Evolutionary conservation across 1,140 invertebrate species (phyloP).

Genomic region (Danaus plexippus): DNA sequence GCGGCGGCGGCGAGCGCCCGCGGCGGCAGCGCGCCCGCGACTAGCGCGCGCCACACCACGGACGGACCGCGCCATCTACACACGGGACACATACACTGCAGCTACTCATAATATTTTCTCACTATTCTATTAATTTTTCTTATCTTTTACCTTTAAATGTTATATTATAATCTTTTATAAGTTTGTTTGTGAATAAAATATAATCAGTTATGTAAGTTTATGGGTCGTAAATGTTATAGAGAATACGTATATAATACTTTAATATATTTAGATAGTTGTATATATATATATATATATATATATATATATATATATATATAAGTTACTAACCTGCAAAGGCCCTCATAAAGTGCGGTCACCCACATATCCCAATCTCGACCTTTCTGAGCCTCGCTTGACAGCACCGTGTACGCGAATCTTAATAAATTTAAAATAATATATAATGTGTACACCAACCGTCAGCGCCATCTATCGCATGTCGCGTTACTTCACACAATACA

Average conservation of each 20-base stretch:
- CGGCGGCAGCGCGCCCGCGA: slow-evolving; percentile 30
- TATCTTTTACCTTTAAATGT: too few species aligned
- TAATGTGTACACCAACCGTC: too few species aligned
- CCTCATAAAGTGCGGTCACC: slow-evolving; percentile 34
- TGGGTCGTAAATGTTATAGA: too few species aligned
- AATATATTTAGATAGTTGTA: too few species aligned
- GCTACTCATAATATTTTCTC: too few species aligned
- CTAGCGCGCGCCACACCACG: slow-evolving; percentile 41
- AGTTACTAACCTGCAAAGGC: slow-evolving; percentile 37
- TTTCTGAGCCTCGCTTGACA: slow-evolving; percentile 37
- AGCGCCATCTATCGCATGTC: too few species aligned
- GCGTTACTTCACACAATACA: too few species aligned
- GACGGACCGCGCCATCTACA: slow-evolving; percentile 52
- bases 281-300: too few species aligned
- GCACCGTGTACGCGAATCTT: slow-evolving; percentile 47
- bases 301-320: not conserved
- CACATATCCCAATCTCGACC: slow-evolving; percentile 44
- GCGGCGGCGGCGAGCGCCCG: slow-evolving; percentile 42
- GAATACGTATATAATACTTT: too few species aligned
- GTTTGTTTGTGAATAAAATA: too few species aligned
- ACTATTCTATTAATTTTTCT: not conserved
- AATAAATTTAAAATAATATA: slow-evolving; percentile 9
- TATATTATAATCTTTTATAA: too few species aligned
- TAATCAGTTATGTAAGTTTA: too few species aligned
- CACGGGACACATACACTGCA: not conserved